These are phyloP conservation scores for Lepidostoma basale DNA, from an alignment of 1,140 invertebrate species.

Conservation along the genomic window DNA sequence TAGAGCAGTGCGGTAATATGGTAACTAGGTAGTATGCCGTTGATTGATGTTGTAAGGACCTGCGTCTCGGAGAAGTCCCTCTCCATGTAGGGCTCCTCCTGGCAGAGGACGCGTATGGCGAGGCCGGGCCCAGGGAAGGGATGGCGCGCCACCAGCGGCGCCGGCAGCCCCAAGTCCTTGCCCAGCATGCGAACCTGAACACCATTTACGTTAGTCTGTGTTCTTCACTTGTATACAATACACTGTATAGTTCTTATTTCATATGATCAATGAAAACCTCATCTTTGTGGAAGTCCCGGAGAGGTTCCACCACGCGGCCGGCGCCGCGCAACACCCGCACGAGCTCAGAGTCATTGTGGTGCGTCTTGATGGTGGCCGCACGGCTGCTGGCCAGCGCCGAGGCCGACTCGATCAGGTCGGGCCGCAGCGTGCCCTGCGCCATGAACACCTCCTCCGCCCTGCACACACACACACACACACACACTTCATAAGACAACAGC, in stretches of 20 bases:
- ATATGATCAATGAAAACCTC: slow-evolving; percentile 74
- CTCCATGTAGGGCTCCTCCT: slow-evolving; percentile 94
- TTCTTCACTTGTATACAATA: too few relatives aligned
- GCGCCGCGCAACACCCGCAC: slow-evolving; percentile 85
- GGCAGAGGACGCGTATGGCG: slow-evolving; percentile 94
- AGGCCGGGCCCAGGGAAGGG: slow-evolving; percentile 97
- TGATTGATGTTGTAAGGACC: too few relatives aligned
- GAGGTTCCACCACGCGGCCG: slow-evolving; percentile 94
- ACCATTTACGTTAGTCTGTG: too few relatives aligned
- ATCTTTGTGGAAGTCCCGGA: slow-evolving; percentile 99
- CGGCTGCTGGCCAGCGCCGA: slow-evolving; percentile 82
- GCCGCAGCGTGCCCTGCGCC: slow-evolving; percentile 91
- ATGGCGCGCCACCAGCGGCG: slow-evolving; percentile 88
- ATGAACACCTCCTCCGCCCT: slow-evolving; percentile 83
- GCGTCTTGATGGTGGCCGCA: slow-evolving; percentile 98
- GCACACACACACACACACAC: slow-evolving; percentile 13
- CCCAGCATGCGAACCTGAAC: slow-evolving; percentile 71
- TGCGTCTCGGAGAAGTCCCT: slow-evolving; percentile 95
- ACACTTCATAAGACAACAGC: background rate
- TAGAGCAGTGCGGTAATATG: background rate
- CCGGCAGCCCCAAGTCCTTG: slow-evolving; percentile 86
- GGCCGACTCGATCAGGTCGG: slow-evolving; percentile 98
- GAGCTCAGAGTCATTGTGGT: slow-evolving; percentile 98
- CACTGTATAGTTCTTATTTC: too few relatives aligned
- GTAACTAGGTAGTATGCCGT: too few relatives aligned